phyloP scores from a whole-genome alignment of 2,113 vertebrate species.

The Chionis minor region DNA sequence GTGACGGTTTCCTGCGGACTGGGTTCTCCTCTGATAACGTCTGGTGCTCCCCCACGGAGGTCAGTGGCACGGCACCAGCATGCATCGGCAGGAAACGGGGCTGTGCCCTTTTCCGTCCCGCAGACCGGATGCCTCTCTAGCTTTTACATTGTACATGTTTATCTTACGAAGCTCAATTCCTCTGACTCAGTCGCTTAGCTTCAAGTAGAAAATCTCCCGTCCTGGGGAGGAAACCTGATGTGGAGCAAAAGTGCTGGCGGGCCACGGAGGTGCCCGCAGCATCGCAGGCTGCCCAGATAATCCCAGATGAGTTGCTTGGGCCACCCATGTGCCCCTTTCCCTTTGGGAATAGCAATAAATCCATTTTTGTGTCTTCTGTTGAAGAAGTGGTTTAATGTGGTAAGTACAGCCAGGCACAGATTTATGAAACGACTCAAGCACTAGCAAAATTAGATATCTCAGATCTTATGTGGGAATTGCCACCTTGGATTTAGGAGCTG shows the following conservation, averaged over 20 bases:
- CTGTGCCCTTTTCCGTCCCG: not conserved
- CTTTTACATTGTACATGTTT: not conserved
- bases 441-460: not conserved
- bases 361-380: not conserved
- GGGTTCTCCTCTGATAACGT: not conserved
- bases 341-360: not conserved
- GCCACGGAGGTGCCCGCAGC: fast-evolving
- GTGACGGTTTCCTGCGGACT: not conserved
- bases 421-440: not conserved
- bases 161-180: not conserved
- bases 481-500: not conserved
- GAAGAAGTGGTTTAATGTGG: not conserved
- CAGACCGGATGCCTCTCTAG: not conserved
- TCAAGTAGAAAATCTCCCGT: not conserved
- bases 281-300: not conserved
- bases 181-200: not conserved
- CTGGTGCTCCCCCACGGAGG: not conserved
- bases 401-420: not conserved
- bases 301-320: not conserved
- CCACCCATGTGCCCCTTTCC: fast-evolving
- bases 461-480: not conserved
- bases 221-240: not conserved
- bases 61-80: not conserved
- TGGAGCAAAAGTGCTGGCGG: fast-evolving
- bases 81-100: not conserved